A percentile compares a stretch with the other conserved stretches of the same genome.
phyloP scores from a whole-genome alignment of 2,113 vertebrate genomes.

The Pelmatolapia mariae region DNA sequence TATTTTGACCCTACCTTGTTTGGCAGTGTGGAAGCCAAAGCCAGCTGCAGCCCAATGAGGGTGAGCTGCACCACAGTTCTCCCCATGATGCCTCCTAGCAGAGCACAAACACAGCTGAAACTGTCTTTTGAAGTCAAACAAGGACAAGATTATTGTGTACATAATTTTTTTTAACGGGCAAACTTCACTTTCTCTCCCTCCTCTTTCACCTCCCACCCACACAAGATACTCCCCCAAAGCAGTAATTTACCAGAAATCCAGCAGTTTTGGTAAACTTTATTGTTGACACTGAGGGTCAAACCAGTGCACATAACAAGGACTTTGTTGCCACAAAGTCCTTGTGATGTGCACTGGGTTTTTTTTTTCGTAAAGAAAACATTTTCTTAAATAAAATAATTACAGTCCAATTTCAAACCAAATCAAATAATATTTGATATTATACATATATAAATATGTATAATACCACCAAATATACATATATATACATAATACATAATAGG shows the following conservation, averaged over 20 bases:
- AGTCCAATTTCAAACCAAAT: not conserved
- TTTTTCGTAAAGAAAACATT: not conserved
- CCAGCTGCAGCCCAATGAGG: constrained; percentile 44
- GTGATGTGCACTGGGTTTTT: not conserved
- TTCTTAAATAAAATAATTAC: not conserved
- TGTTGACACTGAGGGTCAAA: not conserved
- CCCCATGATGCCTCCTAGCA: constrained; percentile 21
- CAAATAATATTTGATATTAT: no score
- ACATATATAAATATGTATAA: no score
- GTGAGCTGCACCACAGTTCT: not conserved
- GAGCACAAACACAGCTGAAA: not conserved
- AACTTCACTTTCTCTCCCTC: not conserved
- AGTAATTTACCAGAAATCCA: not conserved
- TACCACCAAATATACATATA: not conserved
- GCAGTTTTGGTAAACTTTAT: not conserved
- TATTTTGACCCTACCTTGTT: constrained; percentile 34
- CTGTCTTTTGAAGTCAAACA: constrained; percentile 18
- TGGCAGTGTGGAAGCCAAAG: constrained; percentile 6
- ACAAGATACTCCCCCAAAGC: not conserved
- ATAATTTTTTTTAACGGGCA: not conserved
- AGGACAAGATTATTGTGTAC: not conserved
- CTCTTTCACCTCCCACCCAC: not conserved
- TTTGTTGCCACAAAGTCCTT: not conserved
- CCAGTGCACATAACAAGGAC: not conserved
- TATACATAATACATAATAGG: no score